Evolutionary conservation across 2,888 invertebrate species (phyloP).

Genomic region (Onthophagus sagittarius): DNA sequence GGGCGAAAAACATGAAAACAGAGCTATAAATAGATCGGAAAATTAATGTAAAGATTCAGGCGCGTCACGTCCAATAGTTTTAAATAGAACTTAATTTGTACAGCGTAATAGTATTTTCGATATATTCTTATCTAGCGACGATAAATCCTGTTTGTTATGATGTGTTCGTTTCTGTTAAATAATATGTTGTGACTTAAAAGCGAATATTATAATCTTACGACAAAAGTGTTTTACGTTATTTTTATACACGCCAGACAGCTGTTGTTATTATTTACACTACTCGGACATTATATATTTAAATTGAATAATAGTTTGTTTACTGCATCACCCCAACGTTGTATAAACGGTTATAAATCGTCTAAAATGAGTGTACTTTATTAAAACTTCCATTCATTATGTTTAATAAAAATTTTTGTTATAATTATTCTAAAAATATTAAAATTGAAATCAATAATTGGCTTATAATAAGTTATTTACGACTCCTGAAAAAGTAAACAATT

Average conservation of each 20-base stretch:
- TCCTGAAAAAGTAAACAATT: no score
- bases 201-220: neutral
- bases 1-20: no score
- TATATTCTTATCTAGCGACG: neutral
- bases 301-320: neutral
- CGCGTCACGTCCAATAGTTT: neutral
- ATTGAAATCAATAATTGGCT: no score
- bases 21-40: no score
- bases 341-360: neutral
- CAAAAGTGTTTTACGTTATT: neutral
- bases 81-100: neutral
- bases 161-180: neutral
- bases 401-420: no score
- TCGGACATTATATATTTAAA: no score
- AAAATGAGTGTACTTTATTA: neutral
- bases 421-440: no score
- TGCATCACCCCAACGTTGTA: neutral
- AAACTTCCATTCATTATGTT: neutral
- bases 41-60: no score
- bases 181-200: neutral
- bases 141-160: neutral
- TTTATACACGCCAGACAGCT: neutral
- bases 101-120: neutral
- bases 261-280: no score
- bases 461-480: no score